Base-by-base conservation (phyloP, 2,113 vertebrate species). In the Nothoprocta pentlandii region DNA sequence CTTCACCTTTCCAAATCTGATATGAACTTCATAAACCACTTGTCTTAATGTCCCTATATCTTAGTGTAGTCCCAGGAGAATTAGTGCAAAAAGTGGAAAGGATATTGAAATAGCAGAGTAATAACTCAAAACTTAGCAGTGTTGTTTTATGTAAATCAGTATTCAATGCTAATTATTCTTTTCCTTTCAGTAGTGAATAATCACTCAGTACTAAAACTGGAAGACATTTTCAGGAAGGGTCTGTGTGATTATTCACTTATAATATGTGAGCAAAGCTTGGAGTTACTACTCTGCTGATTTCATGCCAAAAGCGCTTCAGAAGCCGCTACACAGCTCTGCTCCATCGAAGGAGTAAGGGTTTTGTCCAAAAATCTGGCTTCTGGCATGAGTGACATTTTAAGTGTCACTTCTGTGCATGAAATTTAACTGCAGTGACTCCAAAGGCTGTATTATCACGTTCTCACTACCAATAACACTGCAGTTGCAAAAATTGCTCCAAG, bases 261-360 rank as follows among this genome's bases (percentile, higher is more conserved):
- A 78, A 47, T 76, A 28, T 54, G 32, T 53, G 77, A 83, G 83
- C 85, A 83, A 46, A 68, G 73, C n/a, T 80, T 77, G 32, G 76
- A 75, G 89, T 81, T 80, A 51, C 61, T 41, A 8, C 83, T 69
- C 61, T 90, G 47, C 82, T 76, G 83, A 90, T 94, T 94, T 92
- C 49, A 8, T 16, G 49, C 75, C 75, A 75, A 88, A 85, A 89
- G 64, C 74, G 39, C 30, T 53, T 64, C 59, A 81, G 77, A 80
- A 44, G 59, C 64, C 76, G 67, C 56, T 85, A 8, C 91, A 80
- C 32, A 26, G 9, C 32, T 80, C 30, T 21, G 14, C 56, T 92
- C 85, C 53, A 86, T 93, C 81, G 32, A 26, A 90, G 47, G 17
- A 46, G 47, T 28, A 16, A 22, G 13, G 19, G 42, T 44, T 49